Evolutionary conservation across 2,113 vertebrate species (phyloP).

Genomic region (Thoracochromis brauschi): DNA sequence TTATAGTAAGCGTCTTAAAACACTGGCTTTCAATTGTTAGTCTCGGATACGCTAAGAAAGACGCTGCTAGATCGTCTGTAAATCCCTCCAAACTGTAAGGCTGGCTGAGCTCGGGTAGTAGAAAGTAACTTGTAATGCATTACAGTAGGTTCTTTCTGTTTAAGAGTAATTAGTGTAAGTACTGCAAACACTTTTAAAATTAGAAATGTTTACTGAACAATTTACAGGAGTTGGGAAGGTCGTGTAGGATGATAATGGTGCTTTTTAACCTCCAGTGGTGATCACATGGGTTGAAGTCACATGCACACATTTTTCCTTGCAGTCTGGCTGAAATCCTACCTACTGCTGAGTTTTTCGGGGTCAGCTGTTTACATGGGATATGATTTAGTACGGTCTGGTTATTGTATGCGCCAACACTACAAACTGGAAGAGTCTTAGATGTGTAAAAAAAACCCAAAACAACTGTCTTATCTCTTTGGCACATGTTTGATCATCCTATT

Average conservation of each 20-base stretch:
- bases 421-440: neutral
- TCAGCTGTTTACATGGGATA: neutral
- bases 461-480: neutral
- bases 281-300: neutral
- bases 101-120: neutral
- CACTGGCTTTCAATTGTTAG: neutral
- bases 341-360: neutral
- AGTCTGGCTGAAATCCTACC: neutral
- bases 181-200: neutral
- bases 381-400: neutral
- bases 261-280: neutral
- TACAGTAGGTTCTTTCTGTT: neutral
- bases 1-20: neutral
- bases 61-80: neutral
- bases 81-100: neutral
- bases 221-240: neutral
- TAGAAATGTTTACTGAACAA: neutral
- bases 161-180: neutral
- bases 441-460: fast-evolving
- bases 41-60: neutral
- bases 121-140: neutral
- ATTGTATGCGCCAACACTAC: neutral
- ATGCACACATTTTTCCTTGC: neutral
- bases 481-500: neutral
- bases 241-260: neutral